Percentiles rank a stretch among this genome's conserved stretches.
Conservation (phyloP, 92 coral and sea anemone genomes). For the Palythoa heliodiscus region DNA sequence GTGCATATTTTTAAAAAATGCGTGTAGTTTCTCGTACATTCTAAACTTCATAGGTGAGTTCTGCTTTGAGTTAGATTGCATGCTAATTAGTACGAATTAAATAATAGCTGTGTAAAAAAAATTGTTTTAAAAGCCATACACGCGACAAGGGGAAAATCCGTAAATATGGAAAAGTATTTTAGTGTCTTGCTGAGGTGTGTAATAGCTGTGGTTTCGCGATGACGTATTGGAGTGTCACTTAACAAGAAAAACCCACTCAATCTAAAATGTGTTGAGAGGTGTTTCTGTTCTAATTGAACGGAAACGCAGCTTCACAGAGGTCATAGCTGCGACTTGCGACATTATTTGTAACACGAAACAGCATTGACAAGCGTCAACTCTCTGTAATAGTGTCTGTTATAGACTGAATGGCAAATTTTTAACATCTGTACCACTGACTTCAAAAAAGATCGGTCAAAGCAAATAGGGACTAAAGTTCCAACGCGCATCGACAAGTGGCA, state of each 20-base stretch:
- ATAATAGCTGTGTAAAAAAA: background rate
- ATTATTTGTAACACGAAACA: constrained; percentile 13
- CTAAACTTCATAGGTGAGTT: background rate
- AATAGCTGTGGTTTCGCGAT: background rate
- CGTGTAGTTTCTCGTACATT: background rate
- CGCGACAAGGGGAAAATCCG: background rate
- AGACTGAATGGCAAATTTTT: background rate
- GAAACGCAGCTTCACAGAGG: constrained; percentile 32
- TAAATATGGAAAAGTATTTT: background rate
- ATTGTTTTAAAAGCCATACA: background rate
- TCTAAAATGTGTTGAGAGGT: constrained; percentile 36
- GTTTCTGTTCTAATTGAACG: constrained; percentile 25
- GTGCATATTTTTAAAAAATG: too few species aligned
- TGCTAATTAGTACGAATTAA: background rate
- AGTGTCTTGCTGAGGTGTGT: background rate
- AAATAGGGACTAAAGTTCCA: background rate
- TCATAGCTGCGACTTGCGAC: constrained; percentile 4
- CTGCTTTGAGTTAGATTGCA: background rate
- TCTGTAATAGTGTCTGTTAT: background rate
- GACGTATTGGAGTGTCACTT: constrained; percentile 3
- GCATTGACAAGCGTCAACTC: background rate
- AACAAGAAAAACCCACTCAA: constrained; percentile 9
- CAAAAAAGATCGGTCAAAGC: background rate
- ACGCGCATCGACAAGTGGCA: background rate
- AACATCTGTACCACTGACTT: background rate